Percentiles rank a stretch among this genome's conserved stretches.
phyloP scores from a whole-genome alignment of 2,888 invertebrate genomes.

The Strigamia transsilvanica region DNA sequence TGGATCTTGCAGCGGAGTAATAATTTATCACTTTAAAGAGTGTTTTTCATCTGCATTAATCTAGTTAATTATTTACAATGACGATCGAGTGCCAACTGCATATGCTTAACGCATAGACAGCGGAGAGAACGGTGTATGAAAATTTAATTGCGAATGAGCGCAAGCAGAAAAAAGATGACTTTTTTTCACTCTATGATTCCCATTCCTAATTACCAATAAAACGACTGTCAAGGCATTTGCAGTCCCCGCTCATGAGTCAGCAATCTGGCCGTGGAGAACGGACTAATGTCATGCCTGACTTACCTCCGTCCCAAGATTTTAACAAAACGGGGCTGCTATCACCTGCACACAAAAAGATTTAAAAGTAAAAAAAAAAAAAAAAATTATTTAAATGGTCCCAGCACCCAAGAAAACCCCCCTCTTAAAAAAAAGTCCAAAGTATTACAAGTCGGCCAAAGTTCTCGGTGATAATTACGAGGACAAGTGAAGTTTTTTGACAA shows the following conservation, averaged over 20 bases:
- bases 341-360: constrained; percentile 10
- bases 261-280: constrained; percentile 3
- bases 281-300: constrained; percentile 13
- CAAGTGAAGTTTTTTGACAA: constrained; percentile 52
- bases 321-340: neutral
- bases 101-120: neutral
- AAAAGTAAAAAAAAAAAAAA: neutral
- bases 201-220: constrained; percentile 12
- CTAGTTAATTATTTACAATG: neutral
- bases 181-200: constrained; percentile 13
- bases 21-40: too few relatives aligned
- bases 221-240: constrained; percentile 10
- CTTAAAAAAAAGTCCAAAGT: neutral
- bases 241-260: constrained; percentile 1
- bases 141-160: constrained; percentile 8
- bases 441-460: constrained; percentile 6
- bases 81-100: neutral
- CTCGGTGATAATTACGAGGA: constrained; percentile 48
- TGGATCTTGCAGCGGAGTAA: too few relatives aligned
- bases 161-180: constrained; percentile 10
- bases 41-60: neutral
- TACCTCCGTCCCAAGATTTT: neutral
- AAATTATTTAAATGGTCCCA: neutral
- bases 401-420: neutral
- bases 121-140: neutral